These are phyloP conservation scores for Agrypnus murinus DNA, from an alignment of 2,888 invertebrate genomes.

Conservation along the genomic window DNA sequence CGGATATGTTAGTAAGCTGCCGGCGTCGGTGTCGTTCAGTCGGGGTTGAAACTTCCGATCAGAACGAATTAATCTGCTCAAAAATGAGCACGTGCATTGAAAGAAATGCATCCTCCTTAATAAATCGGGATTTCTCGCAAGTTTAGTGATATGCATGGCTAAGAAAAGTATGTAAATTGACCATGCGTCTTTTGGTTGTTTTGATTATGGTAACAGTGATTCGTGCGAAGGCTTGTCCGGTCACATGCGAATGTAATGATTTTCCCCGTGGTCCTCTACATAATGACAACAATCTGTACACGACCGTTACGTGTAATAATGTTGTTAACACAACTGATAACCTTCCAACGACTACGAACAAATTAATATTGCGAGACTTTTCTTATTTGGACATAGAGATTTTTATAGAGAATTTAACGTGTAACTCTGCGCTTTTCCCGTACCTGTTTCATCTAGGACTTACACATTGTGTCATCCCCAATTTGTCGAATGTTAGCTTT, in stretches of 20 bases:
- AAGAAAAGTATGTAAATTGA: conserved; percentile 58
- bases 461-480: conserved; percentile 47
- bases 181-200: conserved; percentile 64
- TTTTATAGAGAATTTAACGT: conserved; percentile 57
- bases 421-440: conserved; percentile 54
- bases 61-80: conserved; percentile 25
- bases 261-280: conserved; percentile 56
- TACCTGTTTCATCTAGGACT: conserved; percentile 49
- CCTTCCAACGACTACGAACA: conserved; percentile 46
- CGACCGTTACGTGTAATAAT: conserved; percentile 36
- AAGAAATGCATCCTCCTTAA: conserved; percentile 7
- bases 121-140: conserved; percentile 13
- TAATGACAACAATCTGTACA: conserved; percentile 43
- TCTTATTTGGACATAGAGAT: conserved; percentile 56
- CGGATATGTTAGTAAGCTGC: conserved; percentile 45
- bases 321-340: conserved; percentile 51
- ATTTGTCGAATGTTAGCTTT: conserved; percentile 50
- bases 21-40: conserved; percentile 41
- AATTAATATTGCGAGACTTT: conserved; percentile 54
- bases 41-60: conserved; percentile 17
- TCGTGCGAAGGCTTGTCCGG: conserved; percentile 63
- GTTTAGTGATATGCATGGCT: conserved; percentile 35
- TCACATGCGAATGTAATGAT: conserved; percentile 63
- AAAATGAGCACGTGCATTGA: conserved; percentile 40
- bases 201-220: conserved; percentile 62